A percentile compares a stretch with the other conserved stretches of the same genome.
These are phyloP conservation scores for Eulithis prunata DNA, from an alignment of 2,888 invertebrate genomes.

Conservation along the genomic window DNA sequence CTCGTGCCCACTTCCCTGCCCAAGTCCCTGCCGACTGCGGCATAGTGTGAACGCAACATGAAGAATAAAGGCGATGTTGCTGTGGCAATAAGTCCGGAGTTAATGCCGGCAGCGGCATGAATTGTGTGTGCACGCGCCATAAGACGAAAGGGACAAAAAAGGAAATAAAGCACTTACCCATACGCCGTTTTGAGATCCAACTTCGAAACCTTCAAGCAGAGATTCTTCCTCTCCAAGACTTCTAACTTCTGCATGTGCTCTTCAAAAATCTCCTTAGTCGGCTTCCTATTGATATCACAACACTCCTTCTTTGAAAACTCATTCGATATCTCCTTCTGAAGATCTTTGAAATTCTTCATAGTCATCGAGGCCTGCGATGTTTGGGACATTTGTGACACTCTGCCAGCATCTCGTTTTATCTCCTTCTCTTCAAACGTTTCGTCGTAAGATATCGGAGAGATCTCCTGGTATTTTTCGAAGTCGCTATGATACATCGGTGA, in stretches of 20 bases:
- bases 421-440: slow-evolving; percentile 46
- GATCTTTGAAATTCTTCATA: slow-evolving; percentile 70
- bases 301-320: slow-evolving; percentile 67
- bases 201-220: slow-evolving; percentile 62
- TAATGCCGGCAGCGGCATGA: too few species aligned
- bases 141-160: too few species aligned
- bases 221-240: slow-evolving; percentile 52
- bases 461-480: slow-evolving; percentile 68
- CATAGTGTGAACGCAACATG: too few species aligned
- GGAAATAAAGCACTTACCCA: slow-evolving; percentile 58
- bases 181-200: slow-evolving; percentile 63
- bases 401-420: slow-evolving; percentile 43
- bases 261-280: slow-evolving; percentile 62
- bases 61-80: too few species aligned
- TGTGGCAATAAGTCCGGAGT: too few species aligned
- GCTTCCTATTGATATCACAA: slow-evolving; percentile 57
- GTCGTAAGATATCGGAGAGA: slow-evolving; percentile 47
- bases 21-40: too few species aligned
- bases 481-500: slow-evolving; percentile 63
- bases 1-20: too few species aligned
- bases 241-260: slow-evolving; percentile 59
- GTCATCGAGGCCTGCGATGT: slow-evolving; percentile 52
- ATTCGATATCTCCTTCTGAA: slow-evolving; percentile 66
- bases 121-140: too few species aligned
- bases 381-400: slow-evolving; percentile 47